These are phyloP conservation scores for Parauchenoglanis punctatus DNA, from an alignment of 2,797 vertebrate genomes.

Conservation along the genomic window DNA sequence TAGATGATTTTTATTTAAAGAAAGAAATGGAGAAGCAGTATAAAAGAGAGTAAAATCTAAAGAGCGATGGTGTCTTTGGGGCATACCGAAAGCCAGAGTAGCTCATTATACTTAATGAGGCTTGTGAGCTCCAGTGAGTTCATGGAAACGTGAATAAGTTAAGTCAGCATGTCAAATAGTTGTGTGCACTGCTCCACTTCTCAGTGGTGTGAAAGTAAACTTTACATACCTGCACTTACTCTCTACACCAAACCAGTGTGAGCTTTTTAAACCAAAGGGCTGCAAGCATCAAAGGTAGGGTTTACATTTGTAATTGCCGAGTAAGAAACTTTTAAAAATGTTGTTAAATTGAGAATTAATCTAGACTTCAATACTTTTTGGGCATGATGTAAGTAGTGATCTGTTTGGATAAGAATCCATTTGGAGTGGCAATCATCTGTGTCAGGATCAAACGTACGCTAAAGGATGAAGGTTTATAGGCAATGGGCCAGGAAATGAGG, in stretches of 20 bases:
- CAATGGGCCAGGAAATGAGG: conserved; percentile 13
- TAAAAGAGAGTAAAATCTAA: neutral
- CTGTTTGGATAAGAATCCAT: conserved; percentile 13
- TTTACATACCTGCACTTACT: neutral
- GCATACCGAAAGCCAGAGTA: conserved; percentile 21
- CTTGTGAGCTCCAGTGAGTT: conserved; percentile 22
- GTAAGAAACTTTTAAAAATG: neutral
- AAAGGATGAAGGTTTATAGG: conserved; percentile 6
- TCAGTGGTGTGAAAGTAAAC: neutral
- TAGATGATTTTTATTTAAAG: neutral
- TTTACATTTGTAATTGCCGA: neutral
- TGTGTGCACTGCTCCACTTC: neutral
- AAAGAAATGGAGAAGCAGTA: neutral
- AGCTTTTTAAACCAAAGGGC: neutral
- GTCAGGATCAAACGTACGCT: neutral
- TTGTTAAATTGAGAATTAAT: neutral
- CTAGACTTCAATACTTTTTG: neutral
- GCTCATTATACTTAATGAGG: conserved; percentile 44
- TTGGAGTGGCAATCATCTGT: neutral
- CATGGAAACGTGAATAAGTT: conserved; percentile 45
- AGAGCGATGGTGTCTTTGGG: neutral
- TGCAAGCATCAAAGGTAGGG: neutral
- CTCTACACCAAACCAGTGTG: neutral
- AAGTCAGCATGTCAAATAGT: conserved; percentile 37
- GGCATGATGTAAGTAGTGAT: neutral